These are phyloP conservation scores for Cydia pomonella DNA, from an alignment of 1,140 invertebrate genomes.

Conservation along the genomic window DNA sequence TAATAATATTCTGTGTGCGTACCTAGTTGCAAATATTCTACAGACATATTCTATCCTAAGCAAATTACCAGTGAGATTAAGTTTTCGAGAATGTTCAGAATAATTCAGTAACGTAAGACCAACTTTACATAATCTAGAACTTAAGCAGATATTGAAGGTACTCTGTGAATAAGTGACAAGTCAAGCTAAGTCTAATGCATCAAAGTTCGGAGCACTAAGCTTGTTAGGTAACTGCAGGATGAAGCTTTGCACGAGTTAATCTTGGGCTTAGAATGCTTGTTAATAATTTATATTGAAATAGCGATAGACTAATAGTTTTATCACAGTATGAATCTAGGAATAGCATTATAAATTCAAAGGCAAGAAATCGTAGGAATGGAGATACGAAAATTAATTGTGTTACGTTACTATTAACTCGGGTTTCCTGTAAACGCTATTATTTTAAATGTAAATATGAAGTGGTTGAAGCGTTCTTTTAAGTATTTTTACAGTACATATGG, in stretches of 20 bases:
- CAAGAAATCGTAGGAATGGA: no score
- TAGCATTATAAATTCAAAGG: no score
- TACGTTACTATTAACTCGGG: no score
- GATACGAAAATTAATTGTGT: no score
- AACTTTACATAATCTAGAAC: not conserved
- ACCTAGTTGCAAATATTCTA: not conserved
- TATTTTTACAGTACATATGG: no score
- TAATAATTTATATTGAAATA: not conserved
- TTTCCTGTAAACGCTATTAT: no score
- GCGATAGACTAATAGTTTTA: no score
- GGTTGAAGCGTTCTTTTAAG: no score
- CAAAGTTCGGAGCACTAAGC: conserved; percentile 2
- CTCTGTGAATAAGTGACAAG: conserved; percentile 3
- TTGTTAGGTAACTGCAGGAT: not conserved
- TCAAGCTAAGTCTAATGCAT: conserved; percentile 11
- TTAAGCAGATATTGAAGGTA: not conserved
- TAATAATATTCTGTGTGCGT: not conserved
- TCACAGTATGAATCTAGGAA: no score
- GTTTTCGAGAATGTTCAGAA: not conserved
- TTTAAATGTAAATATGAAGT: no score
- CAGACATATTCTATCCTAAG: not conserved
- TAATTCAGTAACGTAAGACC: not conserved
- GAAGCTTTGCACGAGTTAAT: not conserved
- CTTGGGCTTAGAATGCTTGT: not conserved
- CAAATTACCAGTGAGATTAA: not conserved